A percentile compares a stretch with the other conserved stretches of the same genome.
Evolutionary conservation across 2,113 vertebrate genomes (phyloP).

Genomic region (Rhinogobius similis): DNA sequence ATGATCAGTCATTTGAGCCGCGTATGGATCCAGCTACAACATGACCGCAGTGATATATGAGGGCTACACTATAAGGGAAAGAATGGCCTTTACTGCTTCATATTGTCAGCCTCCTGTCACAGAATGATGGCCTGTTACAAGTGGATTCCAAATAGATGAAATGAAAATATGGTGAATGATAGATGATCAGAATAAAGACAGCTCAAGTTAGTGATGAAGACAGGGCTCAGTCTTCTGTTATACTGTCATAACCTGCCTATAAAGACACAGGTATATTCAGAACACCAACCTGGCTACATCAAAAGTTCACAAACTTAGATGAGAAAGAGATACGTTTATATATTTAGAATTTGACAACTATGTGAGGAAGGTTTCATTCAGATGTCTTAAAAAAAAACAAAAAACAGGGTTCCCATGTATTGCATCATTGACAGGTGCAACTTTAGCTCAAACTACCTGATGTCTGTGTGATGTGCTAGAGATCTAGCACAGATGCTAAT

Average conservation of each 20-base stretch:
- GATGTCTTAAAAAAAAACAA: too few relatives aligned
- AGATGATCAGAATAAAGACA: background rate
- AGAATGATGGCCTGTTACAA: background rate
- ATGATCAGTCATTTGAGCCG: constrained; percentile 48
- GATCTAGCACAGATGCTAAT: too few relatives aligned
- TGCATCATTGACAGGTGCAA: too few relatives aligned
- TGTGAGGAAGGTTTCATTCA: too few relatives aligned
- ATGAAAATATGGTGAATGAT: background rate
- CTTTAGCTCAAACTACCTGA: too few relatives aligned
- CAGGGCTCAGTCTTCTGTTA: background rate
- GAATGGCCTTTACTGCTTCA: constrained; percentile 1
- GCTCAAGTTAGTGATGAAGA: background rate
- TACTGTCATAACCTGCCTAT: background rate
- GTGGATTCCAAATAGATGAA: background rate
- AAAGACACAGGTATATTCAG: background rate
- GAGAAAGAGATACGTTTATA: too few relatives aligned
- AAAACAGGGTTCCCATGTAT: too few relatives aligned
- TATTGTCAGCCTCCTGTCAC: background rate
- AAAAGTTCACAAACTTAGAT: too few relatives aligned
- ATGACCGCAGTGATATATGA: constrained; percentile 7
- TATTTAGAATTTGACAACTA: too few relatives aligned
- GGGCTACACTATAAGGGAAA: background rate
- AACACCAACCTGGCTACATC: too few relatives aligned
- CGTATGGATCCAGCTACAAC: constrained; percentile 29
- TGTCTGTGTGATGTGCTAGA: too few relatives aligned